phyloP scores from a whole-genome alignment of 2,113 vertebrate species.

The Laticauda colubrina region DNA sequence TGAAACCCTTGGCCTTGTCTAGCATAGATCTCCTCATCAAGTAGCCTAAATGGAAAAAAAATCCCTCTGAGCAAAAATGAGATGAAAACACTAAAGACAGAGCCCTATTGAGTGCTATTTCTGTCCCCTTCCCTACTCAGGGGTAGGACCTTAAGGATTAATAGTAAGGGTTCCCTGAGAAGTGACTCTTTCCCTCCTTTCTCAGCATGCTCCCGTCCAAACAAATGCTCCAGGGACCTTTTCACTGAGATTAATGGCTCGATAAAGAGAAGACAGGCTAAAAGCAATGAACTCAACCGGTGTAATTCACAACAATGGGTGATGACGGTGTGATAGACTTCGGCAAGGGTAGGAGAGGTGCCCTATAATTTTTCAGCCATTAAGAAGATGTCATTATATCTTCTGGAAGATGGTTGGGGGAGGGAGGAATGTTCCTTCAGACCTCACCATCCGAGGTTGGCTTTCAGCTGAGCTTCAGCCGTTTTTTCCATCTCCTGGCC shows the following conservation, averaged over 20 bases:
- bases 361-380: conserved; percentile 66
- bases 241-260: conserved; percentile 61
- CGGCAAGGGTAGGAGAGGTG: conserved; percentile 54
- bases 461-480: neutral
- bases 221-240: conserved; percentile 46
- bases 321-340: conserved; percentile 53
- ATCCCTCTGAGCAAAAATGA: neutral
- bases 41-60: neutral
- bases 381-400: conserved; percentile 58
- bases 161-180: conserved; percentile 2
- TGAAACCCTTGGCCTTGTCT: neutral
- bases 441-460: conserved; percentile 14
- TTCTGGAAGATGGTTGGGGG: conserved; percentile 25
- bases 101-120: neutral
- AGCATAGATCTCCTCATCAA: neutral
- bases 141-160: conserved; percentile 37
- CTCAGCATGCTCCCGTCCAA: conserved; percentile 28
- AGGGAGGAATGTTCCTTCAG: conserved; percentile 40
- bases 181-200: conserved; percentile 43
- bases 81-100: neutral
- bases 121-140: neutral
- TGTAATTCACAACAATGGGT: conserved; percentile 59
- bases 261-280: conserved; percentile 56
- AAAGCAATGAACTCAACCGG: conserved; percentile 49
- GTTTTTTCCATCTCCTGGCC: neutral